Evolutionary conservation across 2,888 invertebrate genomes (phyloP), one percentile per base, ranked within the genome.

Genomic region (Norana najaformis): DNA sequence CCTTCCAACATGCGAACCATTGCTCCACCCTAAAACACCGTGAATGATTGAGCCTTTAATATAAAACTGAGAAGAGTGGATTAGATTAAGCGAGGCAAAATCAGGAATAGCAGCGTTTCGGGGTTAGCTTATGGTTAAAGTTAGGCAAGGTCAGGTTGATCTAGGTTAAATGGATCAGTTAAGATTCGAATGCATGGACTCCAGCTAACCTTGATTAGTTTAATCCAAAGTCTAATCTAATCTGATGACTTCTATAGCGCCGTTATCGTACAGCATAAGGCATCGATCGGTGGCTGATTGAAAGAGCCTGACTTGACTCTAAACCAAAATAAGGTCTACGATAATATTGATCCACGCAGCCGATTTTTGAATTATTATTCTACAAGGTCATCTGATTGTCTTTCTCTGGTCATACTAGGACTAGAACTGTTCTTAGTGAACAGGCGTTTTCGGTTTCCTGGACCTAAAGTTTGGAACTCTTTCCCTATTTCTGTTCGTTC

Each of bases 11-110:
- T 89, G 18, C 91, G 90, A 83, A 91, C 23, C 14, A 91, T 35
- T 6, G 91, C 90, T 34, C 90, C 91, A 38, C 91, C 91, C 91
- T 91, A 39, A 38, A 89, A 83, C 38, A 35, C 6, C 11, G n/a
- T n/a, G n/a, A 11, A 3, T 23, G n/a, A n/a, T n/a, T 69, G n/a
- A 30, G 6, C 14, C n/a, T 69, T n/a, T n/a, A 5, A n/a, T 69
- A 8, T 69, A n/a, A n/a, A n/a, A n/a, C n/a, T n/a, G n/a, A n/a
- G 69, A 11, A 0, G 69, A n/a, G 30, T 8, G 8, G 69, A n/a
- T 69, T 69, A 30, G 20, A 53, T 23, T 16, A 8, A n/a, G 41
- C 11, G 30, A 69, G 30, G 47, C 47, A 47, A n/a, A 8, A n/a
- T 69, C 69, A n/a, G 30, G 69, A 69, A 69, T 69, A 69, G 30